Base-by-base conservation (phyloP, 1,140 invertebrate species). In the Apis dorsata region DNA sequence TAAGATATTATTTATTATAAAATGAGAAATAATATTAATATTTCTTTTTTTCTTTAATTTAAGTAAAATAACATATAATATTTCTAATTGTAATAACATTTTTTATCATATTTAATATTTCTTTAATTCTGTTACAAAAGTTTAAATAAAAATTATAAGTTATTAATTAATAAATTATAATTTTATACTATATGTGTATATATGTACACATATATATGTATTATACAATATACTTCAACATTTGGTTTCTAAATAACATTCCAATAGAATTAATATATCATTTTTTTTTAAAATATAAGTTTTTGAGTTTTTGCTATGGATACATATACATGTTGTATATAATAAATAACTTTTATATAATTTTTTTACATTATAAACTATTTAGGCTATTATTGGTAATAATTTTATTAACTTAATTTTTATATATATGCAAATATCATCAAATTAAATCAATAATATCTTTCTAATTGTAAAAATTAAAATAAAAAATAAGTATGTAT, bases 331-430 rank as follows among this genome's bases (percentile, higher is more conserved):
- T 10, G 15, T 28, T 76, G n/a, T 70, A 76, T 68, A 70, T 19
- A 82, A 82, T 82, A 69, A 82, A 82, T 82, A 77, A 68, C 62
- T 82, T 76, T 28, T 49, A 75, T 21, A 69, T 76, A 53, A 81
- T n/a, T 69, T 49, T 59, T 57, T 13, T 57, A 62, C 66, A 59
- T 53, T 53, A 62, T 15, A 51, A 81, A 81, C n/a, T 81, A 81
- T 74, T 81, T 81, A 81, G 71, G 79, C 79, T 81, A 68, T 80
- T 62, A 66, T 69, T 49, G 57, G 55, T 77, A 69, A 69, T 77
- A 49, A 81, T 49, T 81, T 81, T 66, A 59, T 24, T 55, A 49
- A 55, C 10, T 57, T 15, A 66, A 81, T 74, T 65, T 75, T 66
- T 75, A 81, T 62, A 59, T 66, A 63, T 63, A 55, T 62, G 53